Percentiles rank a stretch among this genome's conserved stretches.
Evolutionary conservation across 2,113 vertebrate species (phyloP).

Genomic region (Lethenteron camtschaticum): DNA sequence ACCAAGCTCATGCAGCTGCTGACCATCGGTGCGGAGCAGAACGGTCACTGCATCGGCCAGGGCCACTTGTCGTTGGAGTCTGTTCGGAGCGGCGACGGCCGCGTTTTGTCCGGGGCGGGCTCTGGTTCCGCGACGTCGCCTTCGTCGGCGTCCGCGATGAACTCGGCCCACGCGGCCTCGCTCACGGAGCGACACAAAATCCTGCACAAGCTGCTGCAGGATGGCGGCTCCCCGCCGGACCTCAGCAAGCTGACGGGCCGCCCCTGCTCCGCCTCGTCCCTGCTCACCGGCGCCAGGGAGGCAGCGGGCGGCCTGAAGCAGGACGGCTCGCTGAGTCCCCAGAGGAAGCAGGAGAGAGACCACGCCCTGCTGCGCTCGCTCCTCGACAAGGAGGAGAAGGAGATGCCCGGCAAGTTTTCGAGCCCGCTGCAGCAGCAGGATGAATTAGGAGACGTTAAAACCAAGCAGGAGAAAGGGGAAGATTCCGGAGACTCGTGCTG

Average conservation of each 20-base stretch:
- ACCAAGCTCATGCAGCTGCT: slow-evolving; percentile 86
- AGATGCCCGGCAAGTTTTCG: slow-evolving; percentile 18
- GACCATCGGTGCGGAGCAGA: slow-evolving; percentile 64
- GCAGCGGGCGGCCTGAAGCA: slow-evolving; percentile 16
- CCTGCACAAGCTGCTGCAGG: slow-evolving; percentile 82
- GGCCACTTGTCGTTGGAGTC: slow-evolving; percentile 24
- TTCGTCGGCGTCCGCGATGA: slow-evolving; percentile 27
- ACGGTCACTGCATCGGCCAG: slow-evolving; percentile 27
- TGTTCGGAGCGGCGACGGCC: slow-evolving; percentile 38
- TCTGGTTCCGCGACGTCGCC: slow-evolving; percentile 63
- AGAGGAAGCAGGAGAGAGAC: slow-evolving; percentile 72
- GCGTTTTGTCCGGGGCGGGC: slow-evolving; percentile 48
- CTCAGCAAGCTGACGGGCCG: slow-evolving; percentile 75
- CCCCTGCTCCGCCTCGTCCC: slow-evolving; percentile 13
- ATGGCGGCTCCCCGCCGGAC: slow-evolving; percentile 83
- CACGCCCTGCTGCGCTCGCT: slow-evolving; percentile 66
- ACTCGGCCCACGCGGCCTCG: slow-evolving; percentile 36
- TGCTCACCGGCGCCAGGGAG: slow-evolving; percentile 12
- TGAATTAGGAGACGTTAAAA: too few relatives aligned
- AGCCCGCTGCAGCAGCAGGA: too few relatives aligned
- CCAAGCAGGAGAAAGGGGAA: too few relatives aligned
- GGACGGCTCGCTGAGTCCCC: slow-evolving; percentile 40
- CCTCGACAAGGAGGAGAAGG: slow-evolving; percentile 75
- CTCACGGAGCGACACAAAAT: slow-evolving; percentile 91
- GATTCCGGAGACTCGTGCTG: too few relatives aligned